phyloP scores from a whole-genome alignment of 2,888 invertebrate species.

The Archaeoteleia sp. region DNA sequence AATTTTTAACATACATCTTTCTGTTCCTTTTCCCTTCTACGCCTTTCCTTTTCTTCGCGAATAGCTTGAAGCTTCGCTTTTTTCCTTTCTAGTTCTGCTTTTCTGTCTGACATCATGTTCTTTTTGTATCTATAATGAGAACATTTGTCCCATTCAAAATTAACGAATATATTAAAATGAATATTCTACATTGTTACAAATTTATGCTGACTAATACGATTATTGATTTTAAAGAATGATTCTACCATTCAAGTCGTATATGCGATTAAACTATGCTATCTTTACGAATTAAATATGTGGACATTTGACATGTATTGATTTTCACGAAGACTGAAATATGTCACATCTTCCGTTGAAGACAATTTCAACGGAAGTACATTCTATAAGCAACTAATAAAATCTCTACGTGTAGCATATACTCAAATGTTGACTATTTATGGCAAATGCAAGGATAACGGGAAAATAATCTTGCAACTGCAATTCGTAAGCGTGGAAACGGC shows the following conservation, averaged over 20 bases:
- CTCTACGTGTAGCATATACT: background rate
- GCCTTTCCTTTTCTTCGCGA: conserved; percentile 91
- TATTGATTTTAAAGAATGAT: no score
- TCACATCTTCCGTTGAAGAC: no score
- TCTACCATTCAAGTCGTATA: no score
- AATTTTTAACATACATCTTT: conserved; percentile 83
- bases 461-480: conserved; percentile 35
- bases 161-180: no score
- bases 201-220: no score
- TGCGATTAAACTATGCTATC: no score
- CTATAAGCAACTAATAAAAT: conserved; percentile 2
- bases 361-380: no score
- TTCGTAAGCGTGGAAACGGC: conserved; percentile 6
- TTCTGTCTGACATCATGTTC: conserved; percentile 87
- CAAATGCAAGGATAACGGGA: conserved; percentile 34
- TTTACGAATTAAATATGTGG: no score
- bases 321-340: no score
- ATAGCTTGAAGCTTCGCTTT: conserved; percentile 93
- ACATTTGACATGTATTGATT: no score
- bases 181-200: no score
- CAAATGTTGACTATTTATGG: conserved; percentile 23
- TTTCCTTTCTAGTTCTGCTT: conserved; percentile 94
- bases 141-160: no score
- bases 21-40: conserved; percentile 89
- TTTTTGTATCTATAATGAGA: background rate